phyloP scores from a whole-genome alignment of 1,140 invertebrate genomes.

The Pseudoatta argentina region DNA sequence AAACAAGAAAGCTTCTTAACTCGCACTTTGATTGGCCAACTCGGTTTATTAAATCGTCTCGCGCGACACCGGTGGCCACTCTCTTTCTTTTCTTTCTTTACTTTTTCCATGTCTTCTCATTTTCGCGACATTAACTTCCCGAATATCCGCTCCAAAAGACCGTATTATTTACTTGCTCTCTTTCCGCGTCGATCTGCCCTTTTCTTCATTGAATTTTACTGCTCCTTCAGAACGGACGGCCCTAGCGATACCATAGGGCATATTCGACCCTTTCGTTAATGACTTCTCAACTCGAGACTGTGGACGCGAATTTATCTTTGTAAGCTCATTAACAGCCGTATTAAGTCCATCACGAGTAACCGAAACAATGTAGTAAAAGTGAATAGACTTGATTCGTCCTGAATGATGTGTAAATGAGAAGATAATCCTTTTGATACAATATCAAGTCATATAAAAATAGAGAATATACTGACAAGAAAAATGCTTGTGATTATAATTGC shows the following conservation, averaged over 20 bases:
- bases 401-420: background rate
- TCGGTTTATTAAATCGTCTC: slow-evolving; percentile 86
- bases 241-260: slow-evolving; percentile 14
- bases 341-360: slow-evolving; percentile 11
- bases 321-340: slow-evolving; percentile 34
- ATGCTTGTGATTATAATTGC: too few species aligned
- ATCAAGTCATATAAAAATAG: background rate
- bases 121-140: slow-evolving; percentile 37
- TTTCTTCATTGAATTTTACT: slow-evolving; percentile 44
- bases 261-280: slow-evolving; percentile 69
- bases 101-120: background rate
- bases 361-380: slow-evolving; percentile 30
- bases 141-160: slow-evolving; percentile 62
- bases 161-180: slow-evolving; percentile 55
- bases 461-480: background rate
- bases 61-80: slow-evolving; percentile 70
- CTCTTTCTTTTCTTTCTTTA: slow-evolving; percentile 37
- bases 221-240: slow-evolving; percentile 11
- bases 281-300: slow-evolving; percentile 55
- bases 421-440: background rate
- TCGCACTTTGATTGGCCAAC: slow-evolving; percentile 85
- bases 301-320: slow-evolving; percentile 56
- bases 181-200: background rate
- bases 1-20: slow-evolving; percentile 85
- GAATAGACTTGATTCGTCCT: background rate